Percentiles rank a stretch among this genome's conserved stretches.
phyloP scores from a whole-genome alignment of 2,113 vertebrate genomes.

The Pica pica region DNA sequence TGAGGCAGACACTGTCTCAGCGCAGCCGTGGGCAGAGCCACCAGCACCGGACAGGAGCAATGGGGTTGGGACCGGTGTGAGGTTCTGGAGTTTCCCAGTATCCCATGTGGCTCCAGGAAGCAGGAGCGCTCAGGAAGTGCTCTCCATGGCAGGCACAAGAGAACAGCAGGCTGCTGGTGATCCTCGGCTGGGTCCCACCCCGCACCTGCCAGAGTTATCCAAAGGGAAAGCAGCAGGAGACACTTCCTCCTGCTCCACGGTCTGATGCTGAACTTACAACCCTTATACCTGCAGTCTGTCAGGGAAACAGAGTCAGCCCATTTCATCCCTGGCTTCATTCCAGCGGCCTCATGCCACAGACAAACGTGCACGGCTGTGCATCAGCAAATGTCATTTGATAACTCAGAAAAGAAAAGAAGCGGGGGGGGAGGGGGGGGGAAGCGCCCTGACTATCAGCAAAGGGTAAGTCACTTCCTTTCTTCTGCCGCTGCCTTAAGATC shows the following conservation, averaged over 20 bases:
- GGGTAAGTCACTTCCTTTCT: constrained; percentile 32
- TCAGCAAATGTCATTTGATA: neutral
- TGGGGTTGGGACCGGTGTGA: fast-evolving
- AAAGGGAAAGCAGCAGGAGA: neutral
- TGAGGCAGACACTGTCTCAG: neutral
- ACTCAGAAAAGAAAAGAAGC: neutral
- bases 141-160: fast-evolving
- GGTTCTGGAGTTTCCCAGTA: neutral
- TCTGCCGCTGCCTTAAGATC: neutral
- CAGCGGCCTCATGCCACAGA: neutral
- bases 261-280: neutral
- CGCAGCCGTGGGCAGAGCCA: neutral
- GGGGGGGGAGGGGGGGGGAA: no score
- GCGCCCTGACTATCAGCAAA: neutral
- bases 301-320: neutral
- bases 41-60: fast-evolving
- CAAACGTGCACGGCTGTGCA: neutral
- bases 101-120: neutral
- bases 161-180: neutral
- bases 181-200: neutral
- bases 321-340: neutral
- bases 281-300: fast-evolving
- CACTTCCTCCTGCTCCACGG: fast-evolving
- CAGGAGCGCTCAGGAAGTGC: neutral
- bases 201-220: neutral